Conservation (phyloP, 2,113 vertebrate species). For the Dasypus novemcinctus region DNA sequence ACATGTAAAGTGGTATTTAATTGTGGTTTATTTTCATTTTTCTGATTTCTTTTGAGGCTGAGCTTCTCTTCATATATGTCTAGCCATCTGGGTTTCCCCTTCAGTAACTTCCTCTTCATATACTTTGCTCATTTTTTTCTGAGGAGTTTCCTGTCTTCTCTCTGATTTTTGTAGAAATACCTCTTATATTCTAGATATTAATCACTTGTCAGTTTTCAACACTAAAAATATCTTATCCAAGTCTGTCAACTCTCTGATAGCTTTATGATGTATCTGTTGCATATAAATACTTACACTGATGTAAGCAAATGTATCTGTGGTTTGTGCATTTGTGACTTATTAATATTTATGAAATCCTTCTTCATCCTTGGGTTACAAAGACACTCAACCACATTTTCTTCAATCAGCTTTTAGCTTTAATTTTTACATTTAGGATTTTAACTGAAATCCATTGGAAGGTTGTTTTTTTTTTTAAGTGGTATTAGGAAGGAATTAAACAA, state of each 20-base stretch:
- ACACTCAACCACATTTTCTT: not conserved
- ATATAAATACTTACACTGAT: not conserved
- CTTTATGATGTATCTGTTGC: not conserved
- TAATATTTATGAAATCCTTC: constrained; percentile 34
- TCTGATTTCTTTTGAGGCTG: not conserved
- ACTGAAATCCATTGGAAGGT: not conserved
- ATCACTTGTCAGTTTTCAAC: constrained; percentile 23
- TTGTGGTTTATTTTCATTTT: constrained; percentile 18
- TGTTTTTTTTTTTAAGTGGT: not conserved
- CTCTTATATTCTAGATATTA: constrained; percentile 27
- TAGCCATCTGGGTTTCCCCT: not conserved
- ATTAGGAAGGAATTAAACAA: not conserved
- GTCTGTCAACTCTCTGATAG: not conserved
- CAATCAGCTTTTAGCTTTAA: not conserved
- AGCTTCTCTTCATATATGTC: not conserved
- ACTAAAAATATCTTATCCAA: not conserved
- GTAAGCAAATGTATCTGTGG: not conserved
- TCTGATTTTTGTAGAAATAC: constrained; percentile 43
- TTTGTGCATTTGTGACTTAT: not conserved
- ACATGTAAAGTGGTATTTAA: not conserved
- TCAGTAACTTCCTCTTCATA: not conserved
- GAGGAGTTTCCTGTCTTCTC: constrained; percentile 18
- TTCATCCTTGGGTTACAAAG: not conserved
- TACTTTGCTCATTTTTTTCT: not conserved
- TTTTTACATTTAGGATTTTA: not conserved